These are phyloP conservation scores for Alexandromys oeconomus DNA, from an alignment of 2,797 vertebrate species.

Conservation along the genomic window DNA sequence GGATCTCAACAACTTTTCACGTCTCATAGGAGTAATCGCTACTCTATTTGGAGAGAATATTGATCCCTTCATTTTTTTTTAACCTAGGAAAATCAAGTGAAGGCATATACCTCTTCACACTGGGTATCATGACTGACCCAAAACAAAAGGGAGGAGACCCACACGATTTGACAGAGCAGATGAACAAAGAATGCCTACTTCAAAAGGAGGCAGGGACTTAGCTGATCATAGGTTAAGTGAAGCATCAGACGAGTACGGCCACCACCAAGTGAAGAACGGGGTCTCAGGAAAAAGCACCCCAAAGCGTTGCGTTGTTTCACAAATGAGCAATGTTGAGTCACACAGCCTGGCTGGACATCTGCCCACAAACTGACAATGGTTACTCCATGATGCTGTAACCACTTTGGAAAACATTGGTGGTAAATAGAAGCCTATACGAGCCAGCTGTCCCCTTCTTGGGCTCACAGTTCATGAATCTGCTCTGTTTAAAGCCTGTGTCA, in stretches of 20 bases:
- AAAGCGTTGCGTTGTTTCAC: rapidly evolving
- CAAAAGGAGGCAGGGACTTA: background rate
- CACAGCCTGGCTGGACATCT: too few relatives aligned
- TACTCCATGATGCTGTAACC: background rate
- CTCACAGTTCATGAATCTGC: background rate
- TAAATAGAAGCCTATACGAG: rapidly evolving
- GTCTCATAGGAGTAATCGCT: slow-evolving; percentile 27
- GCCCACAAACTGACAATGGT: rapidly evolving
- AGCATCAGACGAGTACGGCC: background rate
- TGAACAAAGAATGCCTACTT: background rate
- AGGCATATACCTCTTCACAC: background rate
- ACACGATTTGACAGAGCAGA: background rate
- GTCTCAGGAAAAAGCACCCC: background rate
- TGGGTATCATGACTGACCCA: background rate
- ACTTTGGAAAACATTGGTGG: background rate
- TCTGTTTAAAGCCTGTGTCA: background rate
- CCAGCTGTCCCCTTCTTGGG: background rate
- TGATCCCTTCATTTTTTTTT: background rate
- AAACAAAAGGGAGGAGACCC: too few relatives aligned
- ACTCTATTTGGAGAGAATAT: background rate
- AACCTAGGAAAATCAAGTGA: background rate
- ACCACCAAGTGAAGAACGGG: background rate
- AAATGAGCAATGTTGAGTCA: too few relatives aligned
- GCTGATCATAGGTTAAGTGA: rapidly evolving
- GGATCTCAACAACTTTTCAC: background rate